phyloP scores from a whole-genome alignment of 2,113 vertebrate species.

The Mus musculus region GRCm39 chr9:65347501-65348000 shows the following conservation, averaged over 20 bases:
- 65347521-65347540: neutral
- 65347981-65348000: neutral
- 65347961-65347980: neutral
- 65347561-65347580: slow-evolving; percentile 46
- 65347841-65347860: no score
- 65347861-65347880: neutral
- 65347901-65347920: neutral
- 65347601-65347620: neutral
- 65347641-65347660: slow-evolving; percentile 93
- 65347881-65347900: neutral
- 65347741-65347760: neutral
- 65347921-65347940: neutral
- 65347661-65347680: slow-evolving; percentile 88
- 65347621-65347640: slow-evolving; percentile 94
- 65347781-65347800: neutral
- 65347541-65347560: neutral
- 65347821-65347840: neutral
- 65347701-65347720: slow-evolving; percentile 89
- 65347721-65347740: slow-evolving; percentile 89
- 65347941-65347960: neutral
- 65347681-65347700: slow-evolving; percentile 92
- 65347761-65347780: neutral
- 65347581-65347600: neutral
- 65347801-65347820: slow-evolving; percentile 22
- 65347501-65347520: neutral